phyloP scores from a whole-genome alignment of 2,888 invertebrate species.

The Melinaea marsaeus region DNA sequence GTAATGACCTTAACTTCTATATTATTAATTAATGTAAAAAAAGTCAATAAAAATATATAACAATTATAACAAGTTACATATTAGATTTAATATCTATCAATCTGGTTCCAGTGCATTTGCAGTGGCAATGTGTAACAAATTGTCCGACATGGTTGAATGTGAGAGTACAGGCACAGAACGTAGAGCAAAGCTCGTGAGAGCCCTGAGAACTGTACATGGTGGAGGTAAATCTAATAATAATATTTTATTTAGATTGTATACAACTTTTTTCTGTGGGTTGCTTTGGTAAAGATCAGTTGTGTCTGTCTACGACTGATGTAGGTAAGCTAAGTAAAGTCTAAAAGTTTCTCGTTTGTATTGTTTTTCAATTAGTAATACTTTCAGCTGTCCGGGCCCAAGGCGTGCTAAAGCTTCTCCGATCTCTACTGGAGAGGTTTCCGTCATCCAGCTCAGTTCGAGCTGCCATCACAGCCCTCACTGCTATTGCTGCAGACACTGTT shows the following conservation, averaged over 20 bases:
- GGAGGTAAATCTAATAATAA: constrained; percentile 58
- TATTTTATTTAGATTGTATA: too few species aligned
- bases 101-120: constrained; percentile 88
- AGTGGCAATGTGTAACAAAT: constrained; percentile 95
- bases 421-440: constrained; percentile 65
- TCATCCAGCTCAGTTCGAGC: constrained; percentile 76
- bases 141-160: constrained; percentile 96
- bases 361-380: constrained; percentile 37
- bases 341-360: not conserved
- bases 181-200: constrained; percentile 92
- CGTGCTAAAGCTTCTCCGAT: constrained; percentile 72
- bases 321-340: too few species aligned
- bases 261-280: too few species aligned
- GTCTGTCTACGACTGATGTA: not conserved
- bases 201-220: constrained; percentile 95
- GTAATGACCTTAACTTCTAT: constrained; percentile 28
- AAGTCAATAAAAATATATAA: not conserved
- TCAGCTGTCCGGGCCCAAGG: constrained; percentile 82
- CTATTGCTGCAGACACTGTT: constrained; percentile 91
- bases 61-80: not conserved
- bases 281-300: too few species aligned
- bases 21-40: not conserved
- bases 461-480: constrained; percentile 91
- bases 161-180: constrained; percentile 94
- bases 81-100: not conserved